Evolutionary conservation across 1,140 invertebrate species (phyloP).

Genomic region (Lysiphlebus fabarum): DNA sequence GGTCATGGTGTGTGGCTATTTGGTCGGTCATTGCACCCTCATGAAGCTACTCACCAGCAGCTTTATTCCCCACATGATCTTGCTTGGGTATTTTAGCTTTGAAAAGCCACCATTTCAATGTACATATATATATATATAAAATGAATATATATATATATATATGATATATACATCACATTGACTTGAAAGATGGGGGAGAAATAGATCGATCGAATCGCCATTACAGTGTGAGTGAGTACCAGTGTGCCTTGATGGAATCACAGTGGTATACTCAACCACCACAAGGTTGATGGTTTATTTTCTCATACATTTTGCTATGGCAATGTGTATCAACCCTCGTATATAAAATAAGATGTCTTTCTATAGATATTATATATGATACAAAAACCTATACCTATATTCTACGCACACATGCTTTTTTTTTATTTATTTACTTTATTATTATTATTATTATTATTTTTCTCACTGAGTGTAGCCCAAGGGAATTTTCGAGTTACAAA

Average conservation of each 20-base stretch:
- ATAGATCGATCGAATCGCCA: conserved; percentile 51
- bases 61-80: conserved; percentile 27
- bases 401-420: too few relatives aligned
- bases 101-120: conserved; percentile 21
- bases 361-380: too few relatives aligned
- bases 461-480: too few relatives aligned
- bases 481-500: too few relatives aligned
- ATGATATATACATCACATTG: conserved; percentile 24
- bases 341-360: too few relatives aligned
- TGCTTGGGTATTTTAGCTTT: conserved; percentile 41
- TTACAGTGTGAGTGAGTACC: conserved; percentile 36
- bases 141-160: neutral
- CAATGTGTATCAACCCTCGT: conserved; percentile 35
- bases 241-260: conserved; percentile 47
- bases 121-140: conserved; percentile 33
- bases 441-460: too few relatives aligned
- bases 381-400: too few relatives aligned
- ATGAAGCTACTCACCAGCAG: conserved; percentile 7
- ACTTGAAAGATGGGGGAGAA: conserved; percentile 17
- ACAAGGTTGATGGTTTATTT: conserved; percentile 45
- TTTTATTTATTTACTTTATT: too few relatives aligned
- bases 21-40: conserved; percentile 12
- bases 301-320: conserved; percentile 46
- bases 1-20: conserved; percentile 13
- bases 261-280: conserved; percentile 31